Conservation (phyloP, 2,113 vertebrate genomes). For the Callospermophilus lateralis region DNA sequence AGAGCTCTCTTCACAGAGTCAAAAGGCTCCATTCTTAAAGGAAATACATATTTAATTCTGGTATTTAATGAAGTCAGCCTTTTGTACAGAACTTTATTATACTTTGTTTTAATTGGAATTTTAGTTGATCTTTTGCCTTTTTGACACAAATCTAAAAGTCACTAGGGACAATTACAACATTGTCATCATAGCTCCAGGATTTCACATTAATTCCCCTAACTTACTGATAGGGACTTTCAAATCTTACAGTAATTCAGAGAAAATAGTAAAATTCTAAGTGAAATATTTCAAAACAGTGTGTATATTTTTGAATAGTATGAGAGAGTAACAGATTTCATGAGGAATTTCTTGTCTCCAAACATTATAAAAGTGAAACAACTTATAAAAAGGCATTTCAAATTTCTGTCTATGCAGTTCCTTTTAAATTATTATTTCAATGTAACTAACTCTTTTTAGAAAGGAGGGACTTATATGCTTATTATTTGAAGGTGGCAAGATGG, state of each 20-base stretch:
- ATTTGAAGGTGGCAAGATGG: background rate
- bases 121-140: conserved; percentile 71
- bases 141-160: conserved; percentile 68
- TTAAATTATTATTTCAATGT: conserved; percentile 5
- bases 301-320: background rate
- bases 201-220: conserved; percentile 47
- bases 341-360: background rate
- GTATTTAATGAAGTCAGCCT: conserved; percentile 74
- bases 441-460: background rate
- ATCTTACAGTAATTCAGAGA: conserved; percentile 17
- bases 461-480: background rate
- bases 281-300: background rate
- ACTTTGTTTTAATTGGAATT: conserved; percentile 78
- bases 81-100: conserved; percentile 67
- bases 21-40: conserved; percentile 64
- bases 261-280: background rate
- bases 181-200: conserved; percentile 37
- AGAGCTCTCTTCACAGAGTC: conserved; percentile 18
- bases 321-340: background rate
- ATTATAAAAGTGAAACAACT: conserved; percentile 13
- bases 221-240: conserved; percentile 6
- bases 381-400: background rate
- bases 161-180: conserved; percentile 55
- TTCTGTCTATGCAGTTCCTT: background rate
- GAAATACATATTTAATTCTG: conserved; percentile 72